phyloP scores from a whole-genome alignment of 2,113 vertebrate genomes.

The Boulengeromyrus knoepffleri region DNA sequence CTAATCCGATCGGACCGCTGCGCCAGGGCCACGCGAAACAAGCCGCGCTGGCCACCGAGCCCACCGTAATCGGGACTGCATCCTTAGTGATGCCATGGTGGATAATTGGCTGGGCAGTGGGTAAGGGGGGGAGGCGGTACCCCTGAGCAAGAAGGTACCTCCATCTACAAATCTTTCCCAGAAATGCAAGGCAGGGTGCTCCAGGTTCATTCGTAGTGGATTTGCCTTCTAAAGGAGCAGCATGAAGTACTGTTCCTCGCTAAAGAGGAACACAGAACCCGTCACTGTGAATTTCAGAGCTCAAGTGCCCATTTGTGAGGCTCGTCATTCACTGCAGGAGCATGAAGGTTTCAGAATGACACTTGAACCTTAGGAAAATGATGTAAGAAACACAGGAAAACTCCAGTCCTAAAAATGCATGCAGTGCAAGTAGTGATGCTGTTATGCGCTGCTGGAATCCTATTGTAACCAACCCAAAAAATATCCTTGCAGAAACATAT shows the following conservation, averaged over 20 bases:
- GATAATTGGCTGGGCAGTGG: conserved; percentile 38
- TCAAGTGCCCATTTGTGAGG: neutral
- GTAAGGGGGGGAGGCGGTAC: neutral
- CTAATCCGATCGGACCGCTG: conserved; percentile 42
- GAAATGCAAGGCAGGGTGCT: neutral
- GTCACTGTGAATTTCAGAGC: neutral
- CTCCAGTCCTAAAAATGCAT: neutral
- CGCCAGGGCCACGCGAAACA: conserved; percentile 39
- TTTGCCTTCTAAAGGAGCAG: neutral
- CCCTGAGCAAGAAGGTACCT: neutral
- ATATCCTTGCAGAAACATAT: neutral
- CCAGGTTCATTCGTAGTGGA: neutral
- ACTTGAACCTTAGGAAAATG: neutral
- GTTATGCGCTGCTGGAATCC: neutral
- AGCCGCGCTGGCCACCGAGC: conserved; percentile 32
- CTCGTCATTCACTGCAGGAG: neutral
- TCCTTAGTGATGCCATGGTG: conserved; percentile 29
- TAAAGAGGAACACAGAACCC: neutral
- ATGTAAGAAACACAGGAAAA: neutral
- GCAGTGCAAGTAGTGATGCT: neutral
- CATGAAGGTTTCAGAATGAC: neutral
- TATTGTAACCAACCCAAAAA: neutral
- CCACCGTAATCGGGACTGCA: conserved; percentile 38
- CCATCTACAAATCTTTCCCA: neutral
- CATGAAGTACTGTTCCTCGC: neutral